phyloP scores from a whole-genome alignment of 2,888 invertebrate genomes.

The Drosophila cognata region DNA sequence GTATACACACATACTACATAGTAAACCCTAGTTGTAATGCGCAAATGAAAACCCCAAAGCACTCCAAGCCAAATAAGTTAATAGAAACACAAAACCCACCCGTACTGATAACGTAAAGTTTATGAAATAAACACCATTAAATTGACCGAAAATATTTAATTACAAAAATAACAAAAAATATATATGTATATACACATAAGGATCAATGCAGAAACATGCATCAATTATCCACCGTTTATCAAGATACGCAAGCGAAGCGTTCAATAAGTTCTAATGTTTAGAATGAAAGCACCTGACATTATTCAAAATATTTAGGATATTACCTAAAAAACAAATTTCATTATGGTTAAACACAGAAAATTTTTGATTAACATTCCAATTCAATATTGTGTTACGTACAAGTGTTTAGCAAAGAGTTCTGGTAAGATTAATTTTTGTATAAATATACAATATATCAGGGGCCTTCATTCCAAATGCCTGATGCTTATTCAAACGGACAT shows the following conservation, averaged over 20 bases:
- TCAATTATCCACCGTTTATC: conserved; percentile 48
- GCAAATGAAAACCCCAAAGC: conserved; percentile 31
- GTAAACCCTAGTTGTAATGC: conserved; percentile 24
- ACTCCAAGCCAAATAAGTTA: conserved; percentile 48
- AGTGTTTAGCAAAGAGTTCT: background rate
- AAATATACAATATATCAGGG: conserved; percentile 14
- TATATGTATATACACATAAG: conserved; percentile 34
- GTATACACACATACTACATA: conserved; percentile 23
- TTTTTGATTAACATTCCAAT: conserved; percentile 6
- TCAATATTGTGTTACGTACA: background rate
- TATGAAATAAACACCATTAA: conserved; percentile 46
- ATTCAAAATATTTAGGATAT: conserved; percentile 15
- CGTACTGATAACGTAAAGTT: conserved; percentile 77
- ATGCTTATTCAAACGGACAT: conserved; percentile 31
- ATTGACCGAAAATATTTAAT: conserved; percentile 34
- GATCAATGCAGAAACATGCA: conserved; percentile 25
- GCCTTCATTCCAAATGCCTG: conserved; percentile 29
- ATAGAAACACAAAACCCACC: conserved; percentile 66
- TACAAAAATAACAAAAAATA: conserved; percentile 11
- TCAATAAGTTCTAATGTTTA: conserved; percentile 31
- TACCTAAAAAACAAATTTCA: background rate
- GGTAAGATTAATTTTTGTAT: background rate
- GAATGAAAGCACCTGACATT: conserved; percentile 42
- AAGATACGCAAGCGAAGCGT: conserved; percentile 18
- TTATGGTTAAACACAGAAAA: background rate